phyloP scores from a whole-genome alignment of 2,113 vertebrate species.

The Hyaena hyaena region DNA sequence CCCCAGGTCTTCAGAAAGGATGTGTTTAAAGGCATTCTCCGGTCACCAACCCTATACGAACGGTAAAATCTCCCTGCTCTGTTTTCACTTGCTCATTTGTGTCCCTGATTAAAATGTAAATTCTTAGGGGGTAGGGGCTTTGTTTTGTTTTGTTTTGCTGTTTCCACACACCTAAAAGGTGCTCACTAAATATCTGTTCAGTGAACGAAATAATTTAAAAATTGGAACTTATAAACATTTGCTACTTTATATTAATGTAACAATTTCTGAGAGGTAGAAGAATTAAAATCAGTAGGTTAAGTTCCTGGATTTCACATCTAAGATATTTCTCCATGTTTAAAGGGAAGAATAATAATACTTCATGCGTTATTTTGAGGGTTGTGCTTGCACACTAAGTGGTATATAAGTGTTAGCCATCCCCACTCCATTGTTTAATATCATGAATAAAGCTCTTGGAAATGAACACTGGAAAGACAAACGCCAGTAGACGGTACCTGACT shows the following conservation, averaged over 20 bases:
- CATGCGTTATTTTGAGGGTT: neutral
- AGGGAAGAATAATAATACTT: neutral
- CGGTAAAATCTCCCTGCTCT: neutral
- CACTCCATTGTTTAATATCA: neutral
- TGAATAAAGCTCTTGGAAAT: neutral
- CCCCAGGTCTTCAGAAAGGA: neutral
- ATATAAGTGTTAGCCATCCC: neutral
- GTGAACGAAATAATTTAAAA: constrained; percentile 24
- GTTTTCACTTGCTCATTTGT: neutral
- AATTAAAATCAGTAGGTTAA: constrained; percentile 13
- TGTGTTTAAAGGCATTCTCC: neutral
- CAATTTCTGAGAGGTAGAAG: constrained; percentile 22
- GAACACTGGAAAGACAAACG: constrained; percentile 2
- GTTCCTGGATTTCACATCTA: neutral
- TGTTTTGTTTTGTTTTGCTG: neutral
- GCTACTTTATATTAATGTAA: neutral
- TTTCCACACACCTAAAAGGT: neutral
- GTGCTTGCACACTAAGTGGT: neutral
- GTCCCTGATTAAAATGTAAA: neutral
- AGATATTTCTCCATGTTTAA: constrained; percentile 2
- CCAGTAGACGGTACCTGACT: neutral
- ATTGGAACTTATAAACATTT: constrained; percentile 14
- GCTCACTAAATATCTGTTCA: neutral
- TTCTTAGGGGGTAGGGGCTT: neutral
- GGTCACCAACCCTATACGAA: neutral